phyloP scores from a whole-genome alignment of 2,888 invertebrate genomes.

The Leptinotarsa tumamoca region DNA sequence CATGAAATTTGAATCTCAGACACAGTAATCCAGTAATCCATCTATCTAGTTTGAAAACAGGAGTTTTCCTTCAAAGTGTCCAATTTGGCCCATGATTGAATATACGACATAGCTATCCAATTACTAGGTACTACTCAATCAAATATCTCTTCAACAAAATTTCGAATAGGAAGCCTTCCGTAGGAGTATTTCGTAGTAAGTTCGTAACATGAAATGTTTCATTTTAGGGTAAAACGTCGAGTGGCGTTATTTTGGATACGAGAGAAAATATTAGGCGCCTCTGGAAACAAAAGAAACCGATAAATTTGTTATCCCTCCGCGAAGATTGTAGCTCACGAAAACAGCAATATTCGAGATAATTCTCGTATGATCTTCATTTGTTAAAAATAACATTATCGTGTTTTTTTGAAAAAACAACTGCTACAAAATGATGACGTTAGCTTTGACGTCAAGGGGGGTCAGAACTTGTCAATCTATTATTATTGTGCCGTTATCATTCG shows the following conservation, averaged over 20 bases:
- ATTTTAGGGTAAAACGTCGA: no score
- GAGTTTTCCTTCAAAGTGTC: no score
- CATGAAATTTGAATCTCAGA: no score
- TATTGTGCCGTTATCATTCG: constrained; percentile 17
- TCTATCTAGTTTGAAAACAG: no score
- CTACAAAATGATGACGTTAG: not conserved
- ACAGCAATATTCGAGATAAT: constrained; percentile 21
- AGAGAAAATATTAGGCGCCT: not conserved
- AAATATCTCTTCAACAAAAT: no score
- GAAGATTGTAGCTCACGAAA: constrained; percentile 16
- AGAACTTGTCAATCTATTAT: constrained; percentile 20
- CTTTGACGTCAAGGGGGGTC: constrained; percentile 26
- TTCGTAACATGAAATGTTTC: no score
- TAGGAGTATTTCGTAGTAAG: no score
- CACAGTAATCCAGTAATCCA: no score
- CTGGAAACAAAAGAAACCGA: constrained; percentile 7
- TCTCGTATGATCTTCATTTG: constrained; percentile 23
- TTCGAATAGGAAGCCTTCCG: no score
- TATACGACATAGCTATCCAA: no score
- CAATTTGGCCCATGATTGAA: no score
- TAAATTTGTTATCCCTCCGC: constrained; percentile 6
- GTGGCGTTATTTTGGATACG: not conserved
- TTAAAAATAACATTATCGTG: constrained; percentile 22
- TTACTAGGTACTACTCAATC: no score
- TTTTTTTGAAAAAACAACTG: constrained; percentile 21